phyloP scores from a whole-genome alignment of 2,113 vertebrate genomes.

The Cheirogaleus medius region DNA sequence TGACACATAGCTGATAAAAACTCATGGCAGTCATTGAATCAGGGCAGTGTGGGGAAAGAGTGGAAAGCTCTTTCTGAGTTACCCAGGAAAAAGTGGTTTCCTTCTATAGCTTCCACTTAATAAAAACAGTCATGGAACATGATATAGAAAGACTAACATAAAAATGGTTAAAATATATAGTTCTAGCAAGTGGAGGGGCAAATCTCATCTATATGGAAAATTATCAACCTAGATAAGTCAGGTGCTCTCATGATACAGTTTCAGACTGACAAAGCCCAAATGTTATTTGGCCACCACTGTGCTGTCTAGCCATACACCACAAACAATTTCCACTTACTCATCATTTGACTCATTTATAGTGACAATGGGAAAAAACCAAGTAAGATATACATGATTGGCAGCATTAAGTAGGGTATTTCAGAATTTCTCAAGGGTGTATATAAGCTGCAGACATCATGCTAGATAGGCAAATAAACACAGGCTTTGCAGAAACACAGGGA shows the following conservation, averaged over 20 bases:
- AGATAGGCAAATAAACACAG: neutral
- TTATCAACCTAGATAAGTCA: neutral
- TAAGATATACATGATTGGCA: neutral
- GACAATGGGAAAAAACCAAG: slow-evolving; percentile 34
- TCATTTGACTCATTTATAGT: slow-evolving; percentile 48
- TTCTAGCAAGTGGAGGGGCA: neutral
- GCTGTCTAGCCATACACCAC: neutral
- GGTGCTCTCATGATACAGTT: slow-evolving; percentile 16
- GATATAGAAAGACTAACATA: neutral
- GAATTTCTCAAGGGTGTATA: slow-evolving; percentile 28
- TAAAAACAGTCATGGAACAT: neutral
- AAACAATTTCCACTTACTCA: slow-evolving; percentile 65
- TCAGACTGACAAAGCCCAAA: neutral
- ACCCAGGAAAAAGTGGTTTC: neutral
- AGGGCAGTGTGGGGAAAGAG: neutral
- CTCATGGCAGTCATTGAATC: neutral
- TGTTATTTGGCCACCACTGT: neutral
- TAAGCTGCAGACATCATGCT: neutral
- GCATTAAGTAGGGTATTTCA: neutral
- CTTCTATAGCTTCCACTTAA: neutral
- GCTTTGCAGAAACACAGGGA: neutral
- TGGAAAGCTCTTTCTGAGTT: neutral
- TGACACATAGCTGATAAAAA: neutral
- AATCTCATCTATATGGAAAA: slow-evolving; percentile 24
- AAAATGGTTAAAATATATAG: neutral